Conservation (phyloP, 35 echinoderm and acorn worm species). For the Ophiothrix spiculata region DNA sequence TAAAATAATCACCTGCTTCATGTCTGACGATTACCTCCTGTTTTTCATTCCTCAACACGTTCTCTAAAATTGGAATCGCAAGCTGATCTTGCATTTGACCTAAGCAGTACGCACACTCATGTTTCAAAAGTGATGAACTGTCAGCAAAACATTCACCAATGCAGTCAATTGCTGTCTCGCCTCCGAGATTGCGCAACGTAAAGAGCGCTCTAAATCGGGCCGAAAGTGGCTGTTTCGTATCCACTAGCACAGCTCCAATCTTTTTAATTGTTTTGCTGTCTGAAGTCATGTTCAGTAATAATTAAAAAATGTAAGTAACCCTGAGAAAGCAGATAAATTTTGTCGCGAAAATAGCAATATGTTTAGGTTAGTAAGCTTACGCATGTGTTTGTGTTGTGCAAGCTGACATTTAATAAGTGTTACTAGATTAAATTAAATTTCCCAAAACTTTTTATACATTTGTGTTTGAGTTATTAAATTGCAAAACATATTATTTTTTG, state of each 20-base stretch:
- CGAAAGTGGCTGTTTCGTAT: conserved; percentile 46
- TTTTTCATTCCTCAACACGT: conserved; percentile 65
- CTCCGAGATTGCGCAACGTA: conserved; percentile 86
- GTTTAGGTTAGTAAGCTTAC: no score
- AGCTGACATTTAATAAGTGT: no score
- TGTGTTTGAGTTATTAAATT: no score
- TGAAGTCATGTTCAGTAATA: neutral
- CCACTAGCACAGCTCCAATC: conserved; percentile 62
- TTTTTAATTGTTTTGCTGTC: conserved; percentile 17
- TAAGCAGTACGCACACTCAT: conserved; percentile 90
- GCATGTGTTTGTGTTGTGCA: no score
- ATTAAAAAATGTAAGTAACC: no score
- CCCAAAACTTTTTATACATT: no score
- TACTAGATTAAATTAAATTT: no score
- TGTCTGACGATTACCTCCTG: conserved; percentile 95
- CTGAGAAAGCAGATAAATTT: no score
- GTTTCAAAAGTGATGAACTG: conserved; percentile 80
- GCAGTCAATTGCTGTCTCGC: conserved; percentile 60
- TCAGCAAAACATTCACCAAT: conserved; percentile 72
- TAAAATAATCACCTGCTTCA: conserved; percentile 98
- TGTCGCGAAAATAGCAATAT: no score
- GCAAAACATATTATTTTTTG: no score
- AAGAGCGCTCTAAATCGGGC: conserved; percentile 93
- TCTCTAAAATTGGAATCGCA: conserved; percentile 67
- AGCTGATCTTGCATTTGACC: conserved; percentile 94